These are phyloP conservation scores for Ernsta delagoae DNA, from an alignment of 2,888 invertebrate species.

Conservation along the genomic window DNA sequence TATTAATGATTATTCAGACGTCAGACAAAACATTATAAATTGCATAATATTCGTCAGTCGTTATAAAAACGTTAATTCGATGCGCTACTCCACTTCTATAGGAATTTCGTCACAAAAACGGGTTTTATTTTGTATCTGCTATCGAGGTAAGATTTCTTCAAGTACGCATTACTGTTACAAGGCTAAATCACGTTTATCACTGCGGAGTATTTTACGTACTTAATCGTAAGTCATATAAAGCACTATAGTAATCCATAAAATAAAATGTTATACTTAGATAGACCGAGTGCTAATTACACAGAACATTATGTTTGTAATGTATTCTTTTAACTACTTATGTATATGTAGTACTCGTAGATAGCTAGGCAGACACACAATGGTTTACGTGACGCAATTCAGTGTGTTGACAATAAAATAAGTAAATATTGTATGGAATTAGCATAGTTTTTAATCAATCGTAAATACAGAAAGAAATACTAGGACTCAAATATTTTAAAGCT, in stretches of 20 bases:
- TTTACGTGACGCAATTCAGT: too few species aligned
- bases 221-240: background rate
- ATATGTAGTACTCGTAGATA: too few species aligned
- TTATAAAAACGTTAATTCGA: constrained; percentile 5
- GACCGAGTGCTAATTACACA: background rate
- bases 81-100: constrained; percentile 20
- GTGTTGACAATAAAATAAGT: too few species aligned
- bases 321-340: constrained; percentile 2
- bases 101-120: constrained; percentile 22
- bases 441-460: too few species aligned
- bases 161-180: constrained; percentile 21
- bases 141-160: constrained; percentile 34
- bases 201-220: constrained; percentile 5
- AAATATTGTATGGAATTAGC: too few species aligned
- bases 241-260: background rate
- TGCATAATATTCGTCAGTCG: background rate
- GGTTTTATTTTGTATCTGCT: constrained; percentile 25
- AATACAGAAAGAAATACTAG: too few species aligned
- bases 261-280: background rate
- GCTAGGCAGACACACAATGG: too few species aligned
- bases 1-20: too few species aligned
- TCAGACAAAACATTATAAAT: background rate
- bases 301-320: background rate
- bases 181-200: constrained; percentile 18
- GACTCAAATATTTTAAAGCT: too few species aligned